These are phyloP conservation scores for Megaleporinus macrocephalus DNA, from an alignment of 2,113 vertebrate species.

Conservation along the genomic window DNA sequence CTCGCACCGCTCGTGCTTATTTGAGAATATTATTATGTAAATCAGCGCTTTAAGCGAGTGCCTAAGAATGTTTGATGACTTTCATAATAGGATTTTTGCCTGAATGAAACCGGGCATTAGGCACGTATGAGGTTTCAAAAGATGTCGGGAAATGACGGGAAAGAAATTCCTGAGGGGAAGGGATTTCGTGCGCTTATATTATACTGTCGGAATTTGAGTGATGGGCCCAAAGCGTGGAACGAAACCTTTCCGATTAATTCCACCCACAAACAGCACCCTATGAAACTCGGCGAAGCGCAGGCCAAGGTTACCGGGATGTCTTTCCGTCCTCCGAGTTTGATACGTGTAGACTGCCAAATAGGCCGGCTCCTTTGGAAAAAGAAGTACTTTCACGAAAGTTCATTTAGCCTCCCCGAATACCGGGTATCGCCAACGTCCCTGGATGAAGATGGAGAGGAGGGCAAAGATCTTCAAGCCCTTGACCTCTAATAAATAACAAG, in stretches of 20 bases:
- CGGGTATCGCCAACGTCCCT: not conserved
- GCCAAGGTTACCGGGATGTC: not conserved
- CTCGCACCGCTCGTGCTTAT: not conserved
- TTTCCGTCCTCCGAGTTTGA: not conserved
- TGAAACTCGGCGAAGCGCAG: not conserved
- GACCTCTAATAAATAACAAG: not conserved
- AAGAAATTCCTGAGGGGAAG: not conserved
- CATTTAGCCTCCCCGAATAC: not conserved
- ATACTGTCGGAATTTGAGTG: not conserved
- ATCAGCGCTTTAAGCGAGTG: not conserved
- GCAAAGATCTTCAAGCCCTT: not conserved
- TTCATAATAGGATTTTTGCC: not conserved
- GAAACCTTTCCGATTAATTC: not conserved
- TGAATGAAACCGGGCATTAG: not conserved
- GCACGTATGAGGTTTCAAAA: not conserved
- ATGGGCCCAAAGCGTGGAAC: not conserved
- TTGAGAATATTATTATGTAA: constrained; percentile 5
- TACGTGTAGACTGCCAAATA: not conserved
- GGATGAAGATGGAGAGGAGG: not conserved
- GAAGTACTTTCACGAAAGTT: not conserved
- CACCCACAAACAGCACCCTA: not conserved
- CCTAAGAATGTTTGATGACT: not conserved
- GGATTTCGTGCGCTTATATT: not conserved
- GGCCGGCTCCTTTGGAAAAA: not conserved
- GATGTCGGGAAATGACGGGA: not conserved